phyloP scores from a whole-genome alignment of 92 coral and sea anemone species.

The Umimayanthus kanabou region DNA sequence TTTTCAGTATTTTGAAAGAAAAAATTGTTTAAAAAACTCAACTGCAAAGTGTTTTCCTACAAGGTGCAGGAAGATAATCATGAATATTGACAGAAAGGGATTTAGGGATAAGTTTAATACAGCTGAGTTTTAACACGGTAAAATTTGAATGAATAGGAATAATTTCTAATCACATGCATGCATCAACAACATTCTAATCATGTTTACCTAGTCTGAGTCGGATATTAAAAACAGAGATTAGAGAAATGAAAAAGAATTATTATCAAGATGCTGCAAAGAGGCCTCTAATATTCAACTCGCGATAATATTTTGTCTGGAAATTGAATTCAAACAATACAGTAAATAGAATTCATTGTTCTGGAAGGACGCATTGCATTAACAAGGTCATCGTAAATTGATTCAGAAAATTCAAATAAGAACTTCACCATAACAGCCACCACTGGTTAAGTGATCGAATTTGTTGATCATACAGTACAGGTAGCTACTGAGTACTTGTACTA shows the following conservation, averaged over 20 bases:
- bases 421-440: not conserved
- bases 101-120: not conserved
- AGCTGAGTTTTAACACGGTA: not conserved
- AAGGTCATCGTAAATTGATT: not conserved
- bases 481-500: not conserved
- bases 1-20: not conserved
- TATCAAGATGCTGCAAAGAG: not conserved
- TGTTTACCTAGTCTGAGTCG: not conserved
- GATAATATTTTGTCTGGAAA: constrained; percentile 4
- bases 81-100: not conserved
- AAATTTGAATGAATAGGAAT: not conserved
- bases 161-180: not conserved
- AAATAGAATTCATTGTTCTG: not conserved
- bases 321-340: not conserved
- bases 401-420: not conserved
- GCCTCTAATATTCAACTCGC: not conserved
- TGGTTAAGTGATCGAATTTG: not conserved
- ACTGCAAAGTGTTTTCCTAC: not conserved
- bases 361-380: not conserved
- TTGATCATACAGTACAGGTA: not conserved
- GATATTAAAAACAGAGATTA: not conserved
- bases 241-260: not conserved
- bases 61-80: not conserved
- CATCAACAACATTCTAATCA: not conserved
- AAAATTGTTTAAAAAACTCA: not conserved